These are phyloP conservation scores for Platycheirus rosarum DNA, from an alignment of 2,888 invertebrate genomes.

Conservation along the genomic window DNA sequence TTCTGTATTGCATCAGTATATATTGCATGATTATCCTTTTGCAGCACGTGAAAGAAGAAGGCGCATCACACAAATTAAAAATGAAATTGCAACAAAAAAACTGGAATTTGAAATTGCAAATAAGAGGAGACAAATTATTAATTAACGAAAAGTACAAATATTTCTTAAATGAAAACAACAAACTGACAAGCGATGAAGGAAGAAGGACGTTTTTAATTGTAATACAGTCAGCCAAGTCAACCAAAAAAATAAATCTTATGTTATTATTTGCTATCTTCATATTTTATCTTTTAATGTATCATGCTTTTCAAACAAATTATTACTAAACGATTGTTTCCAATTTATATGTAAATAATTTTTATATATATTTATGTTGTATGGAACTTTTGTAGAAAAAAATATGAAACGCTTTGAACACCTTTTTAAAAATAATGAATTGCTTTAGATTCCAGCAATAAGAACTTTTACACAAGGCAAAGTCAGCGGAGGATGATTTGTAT, in stretches of 20 bases:
- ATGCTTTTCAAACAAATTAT: constrained; percentile 8
- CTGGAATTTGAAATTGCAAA: neutral
- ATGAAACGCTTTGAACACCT: neutral
- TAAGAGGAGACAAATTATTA: constrained; percentile 1
- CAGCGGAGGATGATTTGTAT: too few relatives aligned
- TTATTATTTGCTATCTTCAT: neutral
- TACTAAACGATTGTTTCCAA: constrained; percentile 11
- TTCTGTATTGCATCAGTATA: too few relatives aligned
- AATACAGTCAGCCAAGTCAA: constrained; percentile 1
- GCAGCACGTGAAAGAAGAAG: constrained; percentile 7
- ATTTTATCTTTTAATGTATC: constrained; percentile 14
- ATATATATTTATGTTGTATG: constrained; percentile 16
- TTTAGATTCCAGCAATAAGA: neutral
- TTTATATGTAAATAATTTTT: constrained; percentile 8
- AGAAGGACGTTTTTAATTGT: constrained; percentile 15
- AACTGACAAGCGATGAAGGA: neutral
- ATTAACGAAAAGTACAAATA: constrained; percentile 3
- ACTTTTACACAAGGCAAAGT: too few relatives aligned
- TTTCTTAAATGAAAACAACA: constrained; percentile 8
- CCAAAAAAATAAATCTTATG: neutral
- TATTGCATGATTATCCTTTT: neutral
- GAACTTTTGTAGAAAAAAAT: constrained; percentile 10
- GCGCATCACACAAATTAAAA: neutral
- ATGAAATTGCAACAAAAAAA: neutral
- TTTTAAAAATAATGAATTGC: constrained; percentile 3